Conservation (phyloP, 2,888 invertebrate genomes). For the Toxonevra muliebris region DNA sequence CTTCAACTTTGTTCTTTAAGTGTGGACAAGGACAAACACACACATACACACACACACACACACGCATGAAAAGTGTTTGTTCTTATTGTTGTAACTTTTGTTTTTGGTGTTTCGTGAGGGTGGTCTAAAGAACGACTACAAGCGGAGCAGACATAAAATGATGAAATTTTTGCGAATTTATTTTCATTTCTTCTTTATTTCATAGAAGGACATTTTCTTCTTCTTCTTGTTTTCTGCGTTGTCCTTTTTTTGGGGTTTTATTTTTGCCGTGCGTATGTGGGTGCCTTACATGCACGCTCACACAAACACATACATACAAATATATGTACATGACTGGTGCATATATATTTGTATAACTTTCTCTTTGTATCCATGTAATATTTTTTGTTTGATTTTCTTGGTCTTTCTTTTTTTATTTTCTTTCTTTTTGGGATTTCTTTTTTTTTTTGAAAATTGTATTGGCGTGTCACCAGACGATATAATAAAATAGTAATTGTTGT, state of each 20-base stretch:
- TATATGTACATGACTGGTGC: slow-evolving; percentile 4
- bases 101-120: not conserved
- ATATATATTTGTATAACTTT: slow-evolving; percentile 3
- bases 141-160: not conserved
- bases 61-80: not conserved
- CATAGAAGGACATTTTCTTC: not conserved
- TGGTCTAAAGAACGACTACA: not conserved
- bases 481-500: slow-evolving; percentile 1
- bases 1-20: not conserved
- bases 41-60: too few species aligned
- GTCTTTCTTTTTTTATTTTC: too few species aligned
- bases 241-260: not conserved
- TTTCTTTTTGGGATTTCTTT: not conserved
- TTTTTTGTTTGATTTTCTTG: too few species aligned
- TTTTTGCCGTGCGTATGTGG: not conserved
- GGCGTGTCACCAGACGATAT: slow-evolving; percentile 24
- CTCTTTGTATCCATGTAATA: not conserved
- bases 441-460: slow-evolving; percentile 16
- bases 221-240: not conserved
- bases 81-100: not conserved
- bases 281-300: too few species aligned
- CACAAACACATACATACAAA: not conserved
- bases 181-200: not conserved
- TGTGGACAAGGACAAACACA: too few species aligned
- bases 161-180: not conserved